Percentiles rank a stretch among this genome's conserved stretches.
These are phyloP conservation scores for Julus scandinavius DNA, from an alignment of 2,888 invertebrate genomes.

Conservation along the genomic window DNA sequence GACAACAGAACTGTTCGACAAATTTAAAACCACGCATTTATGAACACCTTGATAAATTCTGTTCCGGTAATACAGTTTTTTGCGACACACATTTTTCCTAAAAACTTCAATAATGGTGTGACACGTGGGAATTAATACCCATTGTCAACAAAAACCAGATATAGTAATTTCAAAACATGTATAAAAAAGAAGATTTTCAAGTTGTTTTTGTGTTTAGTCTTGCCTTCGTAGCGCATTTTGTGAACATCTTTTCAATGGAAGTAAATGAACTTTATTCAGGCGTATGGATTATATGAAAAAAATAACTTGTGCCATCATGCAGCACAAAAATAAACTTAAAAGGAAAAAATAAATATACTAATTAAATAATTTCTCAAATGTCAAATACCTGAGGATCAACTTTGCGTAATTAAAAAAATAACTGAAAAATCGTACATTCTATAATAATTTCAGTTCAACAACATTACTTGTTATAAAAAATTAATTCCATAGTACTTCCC, in stretches of 20 bases:
- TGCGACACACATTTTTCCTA: too few relatives aligned
- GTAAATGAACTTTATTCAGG: constrained; percentile 51
- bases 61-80: too few relatives aligned
- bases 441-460: constrained; percentile 32
- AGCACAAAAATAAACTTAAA: not conserved
- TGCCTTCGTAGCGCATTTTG: not conserved
- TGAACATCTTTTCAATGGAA: not conserved
- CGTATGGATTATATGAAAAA: not conserved
- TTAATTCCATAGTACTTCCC: not conserved
- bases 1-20: too few relatives aligned
- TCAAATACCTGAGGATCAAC: constrained; percentile 1
- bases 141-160: too few relatives aligned
- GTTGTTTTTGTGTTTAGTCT: constrained; percentile 23
- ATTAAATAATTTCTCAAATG: constrained; percentile 21
- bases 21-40: too few relatives aligned
- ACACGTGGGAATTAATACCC: too few relatives aligned
- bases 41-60: too few relatives aligned
- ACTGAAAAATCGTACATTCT: constrained; percentile 15
- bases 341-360: not conserved
- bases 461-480: not conserved
- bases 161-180: too few relatives aligned
- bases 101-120: too few relatives aligned
- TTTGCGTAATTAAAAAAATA: constrained; percentile 10
- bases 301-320: constrained; percentile 25
- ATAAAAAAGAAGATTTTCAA: constrained; percentile 49